Evolutionary conservation across 2,888 invertebrate genomes (phyloP).

Genomic region (Megaustenia siamemsis): DNA sequence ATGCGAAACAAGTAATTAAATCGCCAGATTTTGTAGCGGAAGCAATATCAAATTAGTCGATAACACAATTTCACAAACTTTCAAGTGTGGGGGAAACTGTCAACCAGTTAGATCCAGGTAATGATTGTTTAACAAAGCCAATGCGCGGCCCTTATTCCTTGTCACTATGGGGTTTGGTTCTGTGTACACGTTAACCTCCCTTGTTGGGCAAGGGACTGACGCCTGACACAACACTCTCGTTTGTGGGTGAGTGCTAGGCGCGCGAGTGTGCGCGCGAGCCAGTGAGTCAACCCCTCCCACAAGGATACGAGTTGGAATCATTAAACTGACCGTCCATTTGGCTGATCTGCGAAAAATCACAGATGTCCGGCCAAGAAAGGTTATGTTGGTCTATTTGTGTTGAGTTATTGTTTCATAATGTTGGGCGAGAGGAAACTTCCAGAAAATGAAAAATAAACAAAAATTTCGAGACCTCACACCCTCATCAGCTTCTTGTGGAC

Average conservation of each 20-base stretch:
- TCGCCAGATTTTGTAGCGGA: too few species aligned
- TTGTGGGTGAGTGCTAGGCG: slow-evolving; percentile 17
- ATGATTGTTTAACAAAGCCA: slow-evolving; percentile 23
- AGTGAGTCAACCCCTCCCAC: slow-evolving; percentile 33
- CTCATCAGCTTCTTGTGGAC: too few species aligned
- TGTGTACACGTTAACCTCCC: not conserved
- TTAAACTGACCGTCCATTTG: slow-evolving; percentile 10
- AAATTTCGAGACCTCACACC: too few species aligned
- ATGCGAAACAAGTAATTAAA: too few species aligned
- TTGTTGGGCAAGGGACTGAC: slow-evolving; percentile 8
- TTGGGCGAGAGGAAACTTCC: too few species aligned
- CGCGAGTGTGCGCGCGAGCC: not conserved
- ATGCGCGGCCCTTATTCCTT: not conserved
- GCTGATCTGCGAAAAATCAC: not conserved
- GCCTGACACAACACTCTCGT: not conserved
- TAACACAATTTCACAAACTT: not conserved
- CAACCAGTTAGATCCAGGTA: slow-evolving; percentile 14
- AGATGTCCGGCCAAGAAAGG: slow-evolving; percentile 8
- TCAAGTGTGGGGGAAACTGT: not conserved
- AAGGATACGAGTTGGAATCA: slow-evolving; percentile 4
- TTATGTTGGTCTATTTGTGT: too few species aligned
- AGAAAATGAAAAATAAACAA: too few species aligned
- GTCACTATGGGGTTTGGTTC: not conserved
- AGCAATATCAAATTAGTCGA: too few species aligned
- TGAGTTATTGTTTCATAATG: too few species aligned